Conservation (phyloP, 2,888 invertebrate genomes). For the Heteromyza rotundicornis region DNA sequence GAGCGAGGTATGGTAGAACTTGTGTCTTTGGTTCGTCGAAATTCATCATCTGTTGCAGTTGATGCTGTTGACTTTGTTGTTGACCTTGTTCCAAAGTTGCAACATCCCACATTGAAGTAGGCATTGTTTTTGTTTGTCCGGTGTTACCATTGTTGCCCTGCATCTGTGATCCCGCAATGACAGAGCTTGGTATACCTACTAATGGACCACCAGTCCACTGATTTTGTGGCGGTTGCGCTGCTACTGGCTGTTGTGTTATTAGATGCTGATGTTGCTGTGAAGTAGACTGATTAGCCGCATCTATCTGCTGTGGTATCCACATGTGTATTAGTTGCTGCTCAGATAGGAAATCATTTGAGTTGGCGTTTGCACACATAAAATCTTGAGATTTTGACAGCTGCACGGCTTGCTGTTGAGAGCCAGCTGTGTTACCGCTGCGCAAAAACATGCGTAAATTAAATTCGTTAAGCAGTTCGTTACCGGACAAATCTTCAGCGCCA, state of each 20-base stretch:
- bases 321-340: constrained; percentile 49
- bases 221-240: constrained; percentile 19
- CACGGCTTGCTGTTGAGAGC: constrained; percentile 23
- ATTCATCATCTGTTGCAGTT: constrained; percentile 24
- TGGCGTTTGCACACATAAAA: constrained; percentile 9
- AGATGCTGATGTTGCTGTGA: constrained; percentile 23
- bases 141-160: constrained; percentile 5
- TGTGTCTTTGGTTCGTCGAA: constrained; percentile 22
- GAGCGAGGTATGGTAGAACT: constrained; percentile 5
- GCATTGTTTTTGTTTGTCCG: constrained; percentile 27
- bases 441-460: constrained; percentile 52
- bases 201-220: constrained; percentile 28
- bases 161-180: neutral
- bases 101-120: constrained; percentile 46
- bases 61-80: constrained; percentile 39
- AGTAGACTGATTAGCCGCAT: constrained; percentile 5
- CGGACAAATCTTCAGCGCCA: constrained; percentile 30
- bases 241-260: constrained; percentile 16
- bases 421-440: constrained; percentile 32
- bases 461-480: constrained; percentile 48
- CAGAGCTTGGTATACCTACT: constrained; percentile 30
- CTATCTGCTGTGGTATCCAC: constrained; percentile 41
- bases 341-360: constrained; percentile 40
- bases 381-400: constrained; percentile 18
- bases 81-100: constrained; percentile 39